phyloP scores from a whole-genome alignment of 2,888 invertebrate species.

The Eurois occulta region DNA sequence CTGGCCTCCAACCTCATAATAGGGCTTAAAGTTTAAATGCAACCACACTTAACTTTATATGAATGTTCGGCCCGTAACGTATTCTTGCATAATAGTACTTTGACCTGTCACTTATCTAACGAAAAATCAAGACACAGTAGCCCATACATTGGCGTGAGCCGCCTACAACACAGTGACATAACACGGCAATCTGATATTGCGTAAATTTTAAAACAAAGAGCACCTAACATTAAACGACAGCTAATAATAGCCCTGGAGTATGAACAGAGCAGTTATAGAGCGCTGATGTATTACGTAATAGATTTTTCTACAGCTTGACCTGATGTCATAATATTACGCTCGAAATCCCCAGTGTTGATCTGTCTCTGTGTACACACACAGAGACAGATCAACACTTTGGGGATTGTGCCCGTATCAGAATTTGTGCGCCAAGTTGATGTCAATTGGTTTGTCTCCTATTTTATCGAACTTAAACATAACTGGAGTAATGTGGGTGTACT shows the following conservation, averaged over 20 bases:
- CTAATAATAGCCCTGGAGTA: slow-evolving; percentile 28
- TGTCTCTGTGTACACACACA: neutral
- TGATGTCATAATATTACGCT: neutral
- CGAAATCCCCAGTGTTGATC: neutral
- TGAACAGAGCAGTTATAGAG: slow-evolving; percentile 1
- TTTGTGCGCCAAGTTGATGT: neutral
- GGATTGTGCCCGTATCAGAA: neutral
- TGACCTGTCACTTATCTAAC: slow-evolving; percentile 44
- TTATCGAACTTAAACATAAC: neutral
- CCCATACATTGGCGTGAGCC: slow-evolving; percentile 16
- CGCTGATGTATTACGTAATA: neutral
- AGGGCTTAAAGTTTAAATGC: neutral
- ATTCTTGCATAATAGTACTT: slow-evolving; percentile 26
- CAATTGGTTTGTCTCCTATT: neutral
- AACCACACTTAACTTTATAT: neutral
- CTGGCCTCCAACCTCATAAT: too few relatives aligned
- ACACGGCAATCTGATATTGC: slow-evolving; percentile 52
- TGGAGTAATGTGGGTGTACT: neutral
- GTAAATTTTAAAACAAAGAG: slow-evolving; percentile 59
- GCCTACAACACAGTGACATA: slow-evolving; percentile 39
- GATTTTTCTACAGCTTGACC: neutral
- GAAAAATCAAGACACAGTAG: slow-evolving; percentile 48
- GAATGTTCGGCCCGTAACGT: neutral
- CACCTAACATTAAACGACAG: slow-evolving; percentile 39
- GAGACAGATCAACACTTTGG: too few relatives aligned